These are phyloP conservation scores for Nansenia antarctica DNA, from an alignment of 2,113 vertebrate genomes.

Conservation along the genomic window DNA sequence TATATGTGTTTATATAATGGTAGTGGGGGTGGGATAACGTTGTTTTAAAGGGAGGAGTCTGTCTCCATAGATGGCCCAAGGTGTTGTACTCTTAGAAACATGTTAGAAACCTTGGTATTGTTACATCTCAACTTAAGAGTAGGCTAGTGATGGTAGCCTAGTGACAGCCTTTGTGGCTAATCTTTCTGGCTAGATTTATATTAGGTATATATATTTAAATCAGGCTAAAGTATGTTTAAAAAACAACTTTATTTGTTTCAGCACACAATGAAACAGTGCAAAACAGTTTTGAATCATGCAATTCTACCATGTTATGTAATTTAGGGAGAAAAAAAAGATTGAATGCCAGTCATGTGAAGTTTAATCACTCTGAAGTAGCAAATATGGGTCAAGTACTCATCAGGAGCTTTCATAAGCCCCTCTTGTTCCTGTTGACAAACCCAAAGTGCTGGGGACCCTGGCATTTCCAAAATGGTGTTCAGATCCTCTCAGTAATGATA, in stretches of 20 bases:
- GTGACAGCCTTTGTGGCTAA: neutral
- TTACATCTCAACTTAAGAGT: neutral
- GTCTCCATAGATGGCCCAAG: neutral
- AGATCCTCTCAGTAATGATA: neutral
- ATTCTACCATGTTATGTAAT: conserved; percentile 2
- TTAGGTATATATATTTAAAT: no score
- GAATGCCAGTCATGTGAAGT: neutral
- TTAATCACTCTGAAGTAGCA: neutral
- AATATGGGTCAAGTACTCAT: conserved; percentile 3
- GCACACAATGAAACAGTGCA: no score
- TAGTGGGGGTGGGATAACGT: neutral
- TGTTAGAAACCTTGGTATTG: neutral
- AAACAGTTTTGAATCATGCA: neutral
- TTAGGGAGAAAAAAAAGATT: neutral
- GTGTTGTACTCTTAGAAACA: neutral
- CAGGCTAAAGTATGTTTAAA: neutral
- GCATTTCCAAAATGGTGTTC: neutral
- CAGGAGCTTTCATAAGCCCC: conserved; percentile 8
- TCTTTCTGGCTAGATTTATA: neutral
- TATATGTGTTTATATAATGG: neutral
- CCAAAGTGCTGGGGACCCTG: neutral
- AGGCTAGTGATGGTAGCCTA: neutral
- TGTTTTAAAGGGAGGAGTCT: neutral
- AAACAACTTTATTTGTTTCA: neutral
- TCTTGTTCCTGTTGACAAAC: conserved; percentile 7